Conservation (phyloP, 2,113 vertebrate species). For the Garra rufa region DNA sequence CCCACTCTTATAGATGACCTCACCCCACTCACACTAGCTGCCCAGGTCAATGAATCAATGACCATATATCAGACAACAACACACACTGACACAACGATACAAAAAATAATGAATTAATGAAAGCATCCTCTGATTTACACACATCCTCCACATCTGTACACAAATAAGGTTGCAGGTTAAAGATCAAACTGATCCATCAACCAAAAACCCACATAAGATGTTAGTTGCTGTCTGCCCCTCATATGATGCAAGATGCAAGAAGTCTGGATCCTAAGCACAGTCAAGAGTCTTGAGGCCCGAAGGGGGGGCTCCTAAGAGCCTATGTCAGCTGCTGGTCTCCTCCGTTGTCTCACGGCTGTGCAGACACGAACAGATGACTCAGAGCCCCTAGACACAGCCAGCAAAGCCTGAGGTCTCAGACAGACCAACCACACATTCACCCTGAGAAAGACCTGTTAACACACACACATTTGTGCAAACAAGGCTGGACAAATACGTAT, state of each 20-base stretch:
- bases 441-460: slow-evolving; percentile 52
- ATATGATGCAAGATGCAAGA: neutral
- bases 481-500: slow-evolving; percentile 35
- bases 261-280: slow-evolving; percentile 5
- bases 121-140: neutral
- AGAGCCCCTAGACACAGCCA: slow-evolving; percentile 41
- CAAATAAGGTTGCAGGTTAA: neutral
- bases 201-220: neutral
- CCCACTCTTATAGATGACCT: slow-evolving; percentile 22
- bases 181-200: neutral
- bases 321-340: slow-evolving; percentile 50
- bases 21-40: slow-evolving; percentile 10
- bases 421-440: slow-evolving; percentile 48
- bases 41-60: slow-evolving; percentile 46
- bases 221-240: neutral
- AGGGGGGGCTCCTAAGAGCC: neutral
- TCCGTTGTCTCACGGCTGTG: neutral
- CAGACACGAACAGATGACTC: slow-evolving; percentile 51
- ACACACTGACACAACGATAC: neutral
- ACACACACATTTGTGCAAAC: slow-evolving; percentile 44
- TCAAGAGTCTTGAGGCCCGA: neutral
- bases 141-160: neutral
- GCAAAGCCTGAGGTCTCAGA: slow-evolving; percentile 35
- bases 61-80: slow-evolving; percentile 8
- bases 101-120: neutral